Conservation (phyloP, 2,113 vertebrate genomes). For the Aptenodytes patagonicus region DNA sequence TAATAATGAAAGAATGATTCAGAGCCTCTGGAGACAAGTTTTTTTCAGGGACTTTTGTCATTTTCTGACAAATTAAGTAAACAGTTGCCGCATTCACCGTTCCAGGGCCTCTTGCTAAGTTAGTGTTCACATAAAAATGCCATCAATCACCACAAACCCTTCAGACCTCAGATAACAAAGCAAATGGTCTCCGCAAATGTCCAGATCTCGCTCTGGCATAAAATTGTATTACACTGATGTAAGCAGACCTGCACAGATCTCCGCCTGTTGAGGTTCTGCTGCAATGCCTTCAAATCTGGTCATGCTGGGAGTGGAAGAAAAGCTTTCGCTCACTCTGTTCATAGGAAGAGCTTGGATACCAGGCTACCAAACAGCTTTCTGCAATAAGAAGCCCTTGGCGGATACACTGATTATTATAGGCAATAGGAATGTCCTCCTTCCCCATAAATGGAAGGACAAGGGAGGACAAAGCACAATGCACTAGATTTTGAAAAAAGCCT, state of each 20-base stretch:
- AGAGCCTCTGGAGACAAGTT: not conserved
- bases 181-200: fast-evolving
- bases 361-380: not conserved
- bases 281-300: not conserved
- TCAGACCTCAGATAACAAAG: not conserved
- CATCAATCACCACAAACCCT: not conserved
- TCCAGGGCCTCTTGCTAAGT: not conserved
- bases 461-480: slow-evolving; percentile 19
- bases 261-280: not conserved
- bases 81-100: not conserved
- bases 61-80: slow-evolving; percentile 1
- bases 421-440: not conserved
- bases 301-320: not conserved
- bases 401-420: not conserved
- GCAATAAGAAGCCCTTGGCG: not conserved
- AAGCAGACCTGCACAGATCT: not conserved
- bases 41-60: not conserved
- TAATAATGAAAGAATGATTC: not conserved
- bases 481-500: not conserved
- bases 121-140: not conserved
- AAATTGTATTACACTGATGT: not conserved
- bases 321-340: not conserved
- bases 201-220: not conserved
- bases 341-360: not conserved
- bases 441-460: not conserved